Conservation (phyloP, 2,888 invertebrate species). For the Phytoseiulus persimilis region DNA sequence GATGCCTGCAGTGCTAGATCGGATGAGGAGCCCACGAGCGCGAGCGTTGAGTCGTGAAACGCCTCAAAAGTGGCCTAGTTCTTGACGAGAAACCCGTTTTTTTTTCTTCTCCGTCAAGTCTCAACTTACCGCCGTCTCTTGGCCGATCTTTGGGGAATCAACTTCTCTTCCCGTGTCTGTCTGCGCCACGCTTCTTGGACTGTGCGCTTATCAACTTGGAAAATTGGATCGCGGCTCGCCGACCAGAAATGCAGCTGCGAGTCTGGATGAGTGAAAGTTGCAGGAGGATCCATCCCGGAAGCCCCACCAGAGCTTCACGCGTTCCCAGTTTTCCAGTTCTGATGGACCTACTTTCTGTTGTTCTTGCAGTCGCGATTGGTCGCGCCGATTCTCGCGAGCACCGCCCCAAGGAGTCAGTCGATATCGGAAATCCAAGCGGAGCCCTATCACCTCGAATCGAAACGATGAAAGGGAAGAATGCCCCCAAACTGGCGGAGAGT, state of each 20-base stretch:
- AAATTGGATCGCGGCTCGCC: not conserved
- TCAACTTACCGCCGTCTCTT: not conserved
- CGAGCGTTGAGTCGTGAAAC: conserved; percentile 21
- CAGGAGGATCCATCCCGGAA: not conserved
- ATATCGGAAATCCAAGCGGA: too few species aligned
- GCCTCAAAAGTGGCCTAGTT: conserved; percentile 37
- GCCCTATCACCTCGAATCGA: too few species aligned
- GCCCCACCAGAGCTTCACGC: not conserved
- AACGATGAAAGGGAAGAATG: too few species aligned
- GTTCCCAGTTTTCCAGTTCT: not conserved
- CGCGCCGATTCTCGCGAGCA: too few species aligned
- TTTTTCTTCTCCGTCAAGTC: not conserved
- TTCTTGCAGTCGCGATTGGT: too few species aligned
- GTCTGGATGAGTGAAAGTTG: too few species aligned
- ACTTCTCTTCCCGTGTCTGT: not conserved
- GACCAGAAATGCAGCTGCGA: not conserved
- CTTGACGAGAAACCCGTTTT: not conserved
- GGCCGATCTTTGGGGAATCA: not conserved
- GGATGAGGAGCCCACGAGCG: not conserved
- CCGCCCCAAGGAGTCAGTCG: too few species aligned
- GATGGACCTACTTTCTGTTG: not conserved
- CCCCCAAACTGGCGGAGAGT: not conserved
- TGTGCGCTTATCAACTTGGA: not conserved
- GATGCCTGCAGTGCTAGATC: not conserved
- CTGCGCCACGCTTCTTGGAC: not conserved